Evolutionary conservation across 1,140 invertebrate species (phyloP).

Genomic region (fruit fly (Drosophila melanogaster)): Release_6_plus_ISO1_MT NT_033779.5:18673501-18674000

Average conservation of each 20-base stretch:
- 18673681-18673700: constrained; percentile 1
- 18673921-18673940: not conserved
- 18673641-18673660: too few species aligned
- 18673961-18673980: constrained; percentile 14
- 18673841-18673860: constrained; percentile 27
- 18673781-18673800: constrained; percentile 3
- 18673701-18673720: constrained; percentile 32
- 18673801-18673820: constrained; percentile 30
- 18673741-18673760: constrained; percentile 42
- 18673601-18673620: not conserved
- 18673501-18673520: not conserved
- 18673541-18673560: not conserved
- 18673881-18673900: constrained; percentile 15
- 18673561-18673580: not conserved
- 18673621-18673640: not conserved
- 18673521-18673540: not conserved
- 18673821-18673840: constrained; percentile 38
- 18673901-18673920: not conserved
- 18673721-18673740: constrained; percentile 32
- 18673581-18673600: not conserved
- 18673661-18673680: not conserved
- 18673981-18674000: not conserved
- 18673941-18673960: not conserved
- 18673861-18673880: constrained; percentile 15
- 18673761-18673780: constrained; percentile 52